Conservation (phyloP, 2,113 vertebrate genomes). For the Tragelaphus strepsiceros region DNA sequence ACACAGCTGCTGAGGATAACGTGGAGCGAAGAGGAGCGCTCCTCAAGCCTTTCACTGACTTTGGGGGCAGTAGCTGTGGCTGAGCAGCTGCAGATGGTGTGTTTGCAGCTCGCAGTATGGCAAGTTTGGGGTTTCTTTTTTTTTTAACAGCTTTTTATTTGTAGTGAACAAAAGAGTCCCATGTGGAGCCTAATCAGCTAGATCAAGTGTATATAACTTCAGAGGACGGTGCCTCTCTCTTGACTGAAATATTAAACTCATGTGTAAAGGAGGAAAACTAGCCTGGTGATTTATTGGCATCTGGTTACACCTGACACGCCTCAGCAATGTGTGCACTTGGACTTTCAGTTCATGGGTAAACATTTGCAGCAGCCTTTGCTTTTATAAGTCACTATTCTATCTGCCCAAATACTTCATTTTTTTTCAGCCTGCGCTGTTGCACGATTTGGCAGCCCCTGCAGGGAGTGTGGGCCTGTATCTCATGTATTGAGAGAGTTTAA, state of each 20-base stretch:
- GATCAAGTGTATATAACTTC: not conserved
- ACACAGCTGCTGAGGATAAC: not conserved
- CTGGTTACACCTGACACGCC: not conserved
- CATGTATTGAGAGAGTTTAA: not conserved
- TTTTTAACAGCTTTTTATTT: not conserved
- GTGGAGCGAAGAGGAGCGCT: not conserved
- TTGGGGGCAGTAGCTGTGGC: not conserved
- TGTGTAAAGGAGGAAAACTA: not conserved
- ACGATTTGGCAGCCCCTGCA: accelerated
- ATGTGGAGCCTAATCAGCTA: not conserved
- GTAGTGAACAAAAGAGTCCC: not conserved
- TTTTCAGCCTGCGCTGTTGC: not conserved
- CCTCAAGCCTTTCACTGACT: not conserved
- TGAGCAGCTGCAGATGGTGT: conserved; percentile 9
- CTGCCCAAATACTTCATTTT: not conserved
- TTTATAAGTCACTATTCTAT: not conserved
- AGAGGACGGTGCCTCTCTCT: not conserved
- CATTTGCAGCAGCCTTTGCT: not conserved
- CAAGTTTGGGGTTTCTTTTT: not conserved
- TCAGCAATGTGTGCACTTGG: not conserved
- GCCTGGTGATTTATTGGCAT: not conserved
- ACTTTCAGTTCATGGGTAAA: not conserved
- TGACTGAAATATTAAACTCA: not conserved
- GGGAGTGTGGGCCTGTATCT: not conserved
- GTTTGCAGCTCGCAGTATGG: not conserved